A percentile compares a stretch with the other conserved stretches of the same genome.
These are phyloP conservation scores for Tachyglossus aculeatus DNA, from an alignment of 2,797 vertebrate genomes.

Conservation along the genomic window DNA sequence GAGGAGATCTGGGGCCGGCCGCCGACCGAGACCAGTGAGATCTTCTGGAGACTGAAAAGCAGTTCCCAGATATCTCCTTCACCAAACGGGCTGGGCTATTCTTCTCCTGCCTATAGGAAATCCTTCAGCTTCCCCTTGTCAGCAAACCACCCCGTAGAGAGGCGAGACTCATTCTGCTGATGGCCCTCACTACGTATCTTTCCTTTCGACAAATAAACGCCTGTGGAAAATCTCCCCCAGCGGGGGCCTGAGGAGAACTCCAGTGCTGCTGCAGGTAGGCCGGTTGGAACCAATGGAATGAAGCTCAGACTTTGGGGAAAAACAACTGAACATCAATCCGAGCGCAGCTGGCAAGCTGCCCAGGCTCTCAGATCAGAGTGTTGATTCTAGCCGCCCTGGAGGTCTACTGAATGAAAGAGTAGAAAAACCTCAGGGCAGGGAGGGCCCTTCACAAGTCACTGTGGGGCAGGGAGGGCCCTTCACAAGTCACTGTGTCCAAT, in stretches of 20 bases:
- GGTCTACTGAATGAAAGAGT: not conserved
- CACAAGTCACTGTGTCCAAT: not conserved
- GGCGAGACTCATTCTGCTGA: conserved; percentile 52
- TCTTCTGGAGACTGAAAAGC: conserved; percentile 52
- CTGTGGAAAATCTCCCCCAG: not conserved
- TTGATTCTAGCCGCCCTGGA: not conserved
- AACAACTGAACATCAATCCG: not conserved
- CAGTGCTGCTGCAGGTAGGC: not conserved
- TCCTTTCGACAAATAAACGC: not conserved
- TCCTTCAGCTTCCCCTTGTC: conserved; percentile 55
- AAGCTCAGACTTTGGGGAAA: not conserved
- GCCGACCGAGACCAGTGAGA: too few relatives aligned
- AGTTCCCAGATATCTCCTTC: conserved; percentile 69
- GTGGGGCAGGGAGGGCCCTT: not conserved
- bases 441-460: not conserved
- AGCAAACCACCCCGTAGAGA: conserved; percentile 40
- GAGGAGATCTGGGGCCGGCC: too few relatives aligned
- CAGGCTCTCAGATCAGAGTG: not conserved
- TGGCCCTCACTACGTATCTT: conserved; percentile 13
- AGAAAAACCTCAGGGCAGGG: not conserved
- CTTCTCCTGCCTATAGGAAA: conserved; percentile 58
- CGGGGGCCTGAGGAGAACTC: not conserved
- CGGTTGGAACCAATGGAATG: not conserved
- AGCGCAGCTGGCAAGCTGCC: not conserved
- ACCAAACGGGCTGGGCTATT: conserved; percentile 29